Conservation (phyloP, 2,113 vertebrate genomes). For the Python bivittatus region DNA sequence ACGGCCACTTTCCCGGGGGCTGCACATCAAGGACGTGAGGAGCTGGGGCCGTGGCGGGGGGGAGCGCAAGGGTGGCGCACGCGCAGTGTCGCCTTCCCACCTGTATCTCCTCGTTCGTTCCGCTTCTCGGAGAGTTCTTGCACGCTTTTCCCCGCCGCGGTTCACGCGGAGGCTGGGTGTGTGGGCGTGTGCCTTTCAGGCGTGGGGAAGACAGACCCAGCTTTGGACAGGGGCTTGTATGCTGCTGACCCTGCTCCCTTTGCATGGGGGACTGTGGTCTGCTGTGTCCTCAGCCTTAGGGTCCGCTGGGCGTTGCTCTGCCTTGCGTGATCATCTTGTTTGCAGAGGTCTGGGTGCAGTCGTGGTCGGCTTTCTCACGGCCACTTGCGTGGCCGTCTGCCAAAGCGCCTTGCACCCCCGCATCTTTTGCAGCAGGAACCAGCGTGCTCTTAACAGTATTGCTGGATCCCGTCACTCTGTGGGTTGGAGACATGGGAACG, state of each 20-base stretch:
- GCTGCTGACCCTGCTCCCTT: not conserved
- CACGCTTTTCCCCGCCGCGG: not conserved
- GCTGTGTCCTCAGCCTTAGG: not conserved
- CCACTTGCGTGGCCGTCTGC: not conserved
- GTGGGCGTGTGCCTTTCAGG: not conserved
- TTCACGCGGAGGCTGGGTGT: not conserved
- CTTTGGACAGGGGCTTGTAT: not conserved
- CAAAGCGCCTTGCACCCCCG: no score
- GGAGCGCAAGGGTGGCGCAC: not conserved
- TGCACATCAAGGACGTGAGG: not conserved
- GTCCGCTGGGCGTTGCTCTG: not conserved
- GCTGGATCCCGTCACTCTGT: not conserved
- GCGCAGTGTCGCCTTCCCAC: not conserved
- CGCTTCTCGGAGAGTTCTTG: not conserved
- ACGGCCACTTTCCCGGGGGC: not conserved
- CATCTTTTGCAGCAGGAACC: not conserved
- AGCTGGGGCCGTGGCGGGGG: not conserved
- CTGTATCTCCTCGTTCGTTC: not conserved
- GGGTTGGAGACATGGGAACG: not conserved
- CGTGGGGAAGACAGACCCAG: not conserved
- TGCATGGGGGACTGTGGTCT: not conserved
- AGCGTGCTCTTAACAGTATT: not conserved
- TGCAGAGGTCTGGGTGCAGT: not conserved
- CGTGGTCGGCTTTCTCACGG: not conserved
- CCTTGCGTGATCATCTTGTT: not conserved